Conservation (phyloP, 2,797 vertebrate species). For the Artibeus lituratus region DNA sequence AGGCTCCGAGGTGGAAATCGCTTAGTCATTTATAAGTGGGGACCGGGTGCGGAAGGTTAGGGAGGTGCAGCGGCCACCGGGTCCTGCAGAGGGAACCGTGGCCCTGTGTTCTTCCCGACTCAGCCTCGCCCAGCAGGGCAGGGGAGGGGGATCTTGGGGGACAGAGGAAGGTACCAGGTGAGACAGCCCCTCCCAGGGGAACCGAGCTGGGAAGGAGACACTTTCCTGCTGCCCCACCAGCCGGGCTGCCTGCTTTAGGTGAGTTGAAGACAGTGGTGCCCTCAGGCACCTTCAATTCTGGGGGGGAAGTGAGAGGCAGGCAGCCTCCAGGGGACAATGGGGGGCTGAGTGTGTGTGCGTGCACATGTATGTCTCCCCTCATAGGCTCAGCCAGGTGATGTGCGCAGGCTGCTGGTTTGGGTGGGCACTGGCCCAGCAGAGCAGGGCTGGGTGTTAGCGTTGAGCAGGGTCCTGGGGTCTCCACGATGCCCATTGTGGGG, state of each 20-base stretch:
- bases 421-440: background rate
- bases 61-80: background rate
- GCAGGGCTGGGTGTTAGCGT: background rate
- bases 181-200: background rate
- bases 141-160: background rate
- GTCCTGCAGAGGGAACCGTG: background rate
- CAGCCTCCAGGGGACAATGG: background rate
- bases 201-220: background rate
- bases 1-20: background rate
- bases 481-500: background rate
- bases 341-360: background rate
- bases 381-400: background rate
- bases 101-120: background rate
- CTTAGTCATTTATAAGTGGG: constrained; percentile 55
- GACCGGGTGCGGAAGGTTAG: constrained; percentile 12
- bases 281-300: background rate
- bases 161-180: background rate
- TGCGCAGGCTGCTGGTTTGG: background rate
- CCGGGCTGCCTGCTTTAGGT: background rate
- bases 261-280: background rate
- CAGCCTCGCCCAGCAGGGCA: background rate
- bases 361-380: background rate
- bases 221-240: background rate
- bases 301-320: background rate
- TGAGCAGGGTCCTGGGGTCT: background rate